These are phyloP conservation scores for Aphelenchoides bicaudatus DNA, from an alignment of 2,888 invertebrate genomes.

Conservation along the genomic window DNA sequence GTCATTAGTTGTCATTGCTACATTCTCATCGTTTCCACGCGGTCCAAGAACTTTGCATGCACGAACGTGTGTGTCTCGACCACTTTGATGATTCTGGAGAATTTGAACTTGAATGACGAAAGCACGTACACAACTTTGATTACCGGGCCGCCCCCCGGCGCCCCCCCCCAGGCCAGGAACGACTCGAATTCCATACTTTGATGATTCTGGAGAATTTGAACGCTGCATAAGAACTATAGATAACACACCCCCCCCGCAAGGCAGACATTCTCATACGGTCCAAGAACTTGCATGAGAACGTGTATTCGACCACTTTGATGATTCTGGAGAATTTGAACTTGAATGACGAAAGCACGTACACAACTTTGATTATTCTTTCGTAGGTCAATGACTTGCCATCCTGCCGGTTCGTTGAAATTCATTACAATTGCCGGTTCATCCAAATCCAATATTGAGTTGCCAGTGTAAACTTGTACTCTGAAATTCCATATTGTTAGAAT, in stretches of 20 bases:
- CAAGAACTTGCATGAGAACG: too few species aligned
- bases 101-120: slow-evolving; percentile 95
- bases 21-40: slow-evolving; percentile 2
- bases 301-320: slow-evolving; percentile 98
- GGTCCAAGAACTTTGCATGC: slow-evolving; percentile 23
- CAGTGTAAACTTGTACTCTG: slow-evolving; percentile 42
- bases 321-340: slow-evolving; percentile 91
- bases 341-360: slow-evolving; percentile 90
- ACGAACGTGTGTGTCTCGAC: slow-evolving; percentile 65
- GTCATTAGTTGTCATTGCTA: not conserved
- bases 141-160: slow-evolving; percentile 30
- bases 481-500: slow-evolving; percentile 6
- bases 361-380: slow-evolving; percentile 63
- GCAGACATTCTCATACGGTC: too few species aligned
- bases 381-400: slow-evolving; percentile 73
- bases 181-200: too few species aligned
- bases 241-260: too few species aligned
- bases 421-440: slow-evolving; percentile 37
- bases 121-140: slow-evolving; percentile 76
- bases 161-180: too few species aligned
- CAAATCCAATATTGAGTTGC: slow-evolving; percentile 44
- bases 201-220: slow-evolving; percentile 93
- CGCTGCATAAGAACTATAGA: too few species aligned
- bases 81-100: slow-evolving; percentile 96
- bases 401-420: slow-evolving; percentile 76